Conservation (phyloP, 2,113 vertebrate genomes). For the Falco punctatus region DNA sequence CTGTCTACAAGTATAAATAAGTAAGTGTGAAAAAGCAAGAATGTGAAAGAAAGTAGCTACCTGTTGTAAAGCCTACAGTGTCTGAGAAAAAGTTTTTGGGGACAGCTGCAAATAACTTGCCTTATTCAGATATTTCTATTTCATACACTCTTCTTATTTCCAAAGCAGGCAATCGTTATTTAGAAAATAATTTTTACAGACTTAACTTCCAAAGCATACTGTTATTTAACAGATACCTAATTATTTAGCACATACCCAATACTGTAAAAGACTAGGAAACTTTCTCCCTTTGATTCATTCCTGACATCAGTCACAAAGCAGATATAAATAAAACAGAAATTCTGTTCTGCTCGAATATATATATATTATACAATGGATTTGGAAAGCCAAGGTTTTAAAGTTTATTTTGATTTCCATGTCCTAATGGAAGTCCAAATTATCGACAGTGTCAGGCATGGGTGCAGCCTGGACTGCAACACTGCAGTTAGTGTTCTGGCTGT, state of each 20-base stretch:
- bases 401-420: not conserved
- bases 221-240: not conserved
- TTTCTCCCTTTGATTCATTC: not conserved
- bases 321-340: not conserved
- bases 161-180: not conserved
- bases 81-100: not conserved
- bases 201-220: not conserved
- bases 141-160: not conserved
- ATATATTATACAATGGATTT: not conserved
- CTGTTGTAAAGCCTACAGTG: not conserved
- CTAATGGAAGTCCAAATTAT: not conserved
- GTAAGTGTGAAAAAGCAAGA: not conserved
- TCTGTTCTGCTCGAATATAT: not conserved
- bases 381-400: not conserved
- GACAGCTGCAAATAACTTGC: not conserved
- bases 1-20: slow-evolving; percentile 79
- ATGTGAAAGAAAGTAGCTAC: not conserved
- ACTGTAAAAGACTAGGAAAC: not conserved
- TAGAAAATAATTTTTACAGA: not conserved
- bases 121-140: not conserved
- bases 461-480: not conserved
- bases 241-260: not conserved
- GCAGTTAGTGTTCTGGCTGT: not conserved
- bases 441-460: not conserved
- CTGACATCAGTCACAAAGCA: not conserved